Evolutionary conservation across 2,113 vertebrate genomes (phyloP).

Genomic region (Pseudorasbora parva): DNA sequence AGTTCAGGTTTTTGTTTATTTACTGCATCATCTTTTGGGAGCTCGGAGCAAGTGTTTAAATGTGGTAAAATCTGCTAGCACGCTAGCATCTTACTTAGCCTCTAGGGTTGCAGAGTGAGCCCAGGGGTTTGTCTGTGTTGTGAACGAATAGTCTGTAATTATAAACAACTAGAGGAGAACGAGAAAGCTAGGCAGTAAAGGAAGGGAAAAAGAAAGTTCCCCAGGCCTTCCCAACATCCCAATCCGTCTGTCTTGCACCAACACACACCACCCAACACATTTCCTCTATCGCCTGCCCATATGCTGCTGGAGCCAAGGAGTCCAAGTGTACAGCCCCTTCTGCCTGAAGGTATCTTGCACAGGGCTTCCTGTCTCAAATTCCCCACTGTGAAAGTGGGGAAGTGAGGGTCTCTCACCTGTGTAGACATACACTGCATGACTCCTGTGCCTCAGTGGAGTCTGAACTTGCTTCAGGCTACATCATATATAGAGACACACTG

Average conservation of each 20-base stretch:
- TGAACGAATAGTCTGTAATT: constrained; percentile 49
- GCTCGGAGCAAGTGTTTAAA: background rate
- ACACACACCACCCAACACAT: constrained; percentile 69
- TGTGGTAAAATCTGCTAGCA: constrained; percentile 2
- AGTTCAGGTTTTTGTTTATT: constrained; percentile 34
- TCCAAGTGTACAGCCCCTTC: constrained; percentile 33
- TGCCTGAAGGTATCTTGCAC: constrained; percentile 44
- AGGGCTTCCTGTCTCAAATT: constrained; percentile 28
- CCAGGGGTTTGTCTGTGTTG: constrained; percentile 51
- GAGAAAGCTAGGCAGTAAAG: background rate
- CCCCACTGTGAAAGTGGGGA: constrained; percentile 3
- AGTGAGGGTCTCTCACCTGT: constrained; percentile 40
- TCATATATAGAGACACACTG: constrained; percentile 31
- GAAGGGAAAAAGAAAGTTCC: constrained; percentile 37
- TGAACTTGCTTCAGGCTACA: constrained; percentile 43
- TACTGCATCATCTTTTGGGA: background rate
- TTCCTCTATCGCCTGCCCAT: constrained; percentile 70
- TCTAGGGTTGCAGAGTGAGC: constrained; percentile 40
- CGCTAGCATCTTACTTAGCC: constrained; percentile 36
- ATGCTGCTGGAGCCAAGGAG: constrained; percentile 65
- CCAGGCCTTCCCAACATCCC: constrained; percentile 59
- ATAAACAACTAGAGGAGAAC: constrained; percentile 34
- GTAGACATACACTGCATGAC: constrained; percentile 17
- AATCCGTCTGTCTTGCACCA: constrained; percentile 68
- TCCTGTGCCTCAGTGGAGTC: constrained; percentile 8